A percentile compares a stretch with the other conserved stretches of the same genome.
phyloP scores from a whole-genome alignment of 1,140 invertebrate genomes.

The Pectinophora gossypiella region DNA sequence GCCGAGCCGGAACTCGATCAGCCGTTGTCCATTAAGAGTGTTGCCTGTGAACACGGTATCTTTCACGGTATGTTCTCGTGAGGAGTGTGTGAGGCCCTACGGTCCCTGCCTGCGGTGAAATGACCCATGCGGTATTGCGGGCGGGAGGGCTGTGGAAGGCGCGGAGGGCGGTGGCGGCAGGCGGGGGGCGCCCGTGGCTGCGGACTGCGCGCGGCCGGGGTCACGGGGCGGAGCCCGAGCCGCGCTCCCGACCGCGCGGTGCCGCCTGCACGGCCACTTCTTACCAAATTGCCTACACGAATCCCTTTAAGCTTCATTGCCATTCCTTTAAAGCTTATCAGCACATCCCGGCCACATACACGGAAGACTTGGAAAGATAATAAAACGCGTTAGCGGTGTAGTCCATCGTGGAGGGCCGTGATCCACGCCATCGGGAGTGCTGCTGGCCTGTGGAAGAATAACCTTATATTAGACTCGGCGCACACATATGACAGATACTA shows the following conservation, averaged over 20 bases:
- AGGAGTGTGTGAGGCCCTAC: slow-evolving; percentile 7
- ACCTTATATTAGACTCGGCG: no score
- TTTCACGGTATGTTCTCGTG: slow-evolving; percentile 6
- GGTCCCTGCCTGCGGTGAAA: slow-evolving; percentile 47
- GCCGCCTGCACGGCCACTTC: not conserved
- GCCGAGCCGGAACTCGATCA: slow-evolving; percentile 88
- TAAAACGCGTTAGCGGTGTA: no score
- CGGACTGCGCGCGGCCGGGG: slow-evolving; percentile 44
- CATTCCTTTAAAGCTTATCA: no score
- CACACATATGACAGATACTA: no score
- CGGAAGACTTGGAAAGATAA: no score
- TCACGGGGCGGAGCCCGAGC: slow-evolving; percentile 19
- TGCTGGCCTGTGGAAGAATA: no score
- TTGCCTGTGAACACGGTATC: slow-evolving; percentile 78
- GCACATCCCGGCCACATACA: no score
- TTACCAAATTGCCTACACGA: not conserved
- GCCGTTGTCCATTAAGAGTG: slow-evolving; percentile 87
- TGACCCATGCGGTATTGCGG: slow-evolving; percentile 38
- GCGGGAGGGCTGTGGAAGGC: slow-evolving; percentile 8
- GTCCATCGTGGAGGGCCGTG: no score
- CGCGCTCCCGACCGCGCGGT: not conserved
- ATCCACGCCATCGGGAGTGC: no score
- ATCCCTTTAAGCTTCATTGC: no score
- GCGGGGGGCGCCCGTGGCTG: slow-evolving; percentile 58
- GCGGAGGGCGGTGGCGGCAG: slow-evolving; percentile 27